Evolutionary conservation across 2,113 vertebrate genomes (phyloP).

Genomic region (Halcyon senegalensis): DNA sequence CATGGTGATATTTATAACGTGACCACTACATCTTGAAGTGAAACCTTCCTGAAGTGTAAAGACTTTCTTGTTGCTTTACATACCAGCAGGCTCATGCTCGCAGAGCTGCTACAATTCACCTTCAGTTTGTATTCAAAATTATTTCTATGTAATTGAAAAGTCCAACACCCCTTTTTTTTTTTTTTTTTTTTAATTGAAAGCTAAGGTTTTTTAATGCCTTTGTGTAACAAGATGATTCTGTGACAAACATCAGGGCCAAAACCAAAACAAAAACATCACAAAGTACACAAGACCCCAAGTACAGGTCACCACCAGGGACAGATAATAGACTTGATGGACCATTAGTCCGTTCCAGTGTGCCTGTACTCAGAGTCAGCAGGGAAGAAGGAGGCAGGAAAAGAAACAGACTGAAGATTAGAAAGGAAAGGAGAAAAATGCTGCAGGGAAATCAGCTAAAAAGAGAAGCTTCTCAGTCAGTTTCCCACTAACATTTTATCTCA

Average conservation of each 20-base stretch:
- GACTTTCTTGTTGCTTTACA: background rate
- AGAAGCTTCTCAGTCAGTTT: background rate
- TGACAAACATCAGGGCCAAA: background rate
- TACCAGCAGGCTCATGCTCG: accelerated
- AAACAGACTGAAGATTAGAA: background rate
- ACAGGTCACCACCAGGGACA: background rate
- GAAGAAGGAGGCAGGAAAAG: background rate
- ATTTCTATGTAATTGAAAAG: background rate
- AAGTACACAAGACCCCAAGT: background rate
- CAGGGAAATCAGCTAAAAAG: background rate
- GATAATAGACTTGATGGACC: background rate
- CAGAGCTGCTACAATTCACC: background rate
- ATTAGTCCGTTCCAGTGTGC: background rate
- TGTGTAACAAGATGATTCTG: background rate
- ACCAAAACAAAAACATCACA: background rate
- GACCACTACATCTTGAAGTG: background rate
- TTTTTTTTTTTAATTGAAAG: background rate
- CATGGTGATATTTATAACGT: background rate
- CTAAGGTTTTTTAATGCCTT: background rate
- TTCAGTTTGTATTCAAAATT: background rate
- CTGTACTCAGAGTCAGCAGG: background rate
- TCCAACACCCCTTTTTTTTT: accelerated
- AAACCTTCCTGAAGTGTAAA: background rate
- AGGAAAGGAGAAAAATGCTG: background rate
- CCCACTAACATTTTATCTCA: background rate